phyloP scores from a whole-genome alignment of 2,888 invertebrate genomes.

The Chrysomela aeneicollis region DNA sequence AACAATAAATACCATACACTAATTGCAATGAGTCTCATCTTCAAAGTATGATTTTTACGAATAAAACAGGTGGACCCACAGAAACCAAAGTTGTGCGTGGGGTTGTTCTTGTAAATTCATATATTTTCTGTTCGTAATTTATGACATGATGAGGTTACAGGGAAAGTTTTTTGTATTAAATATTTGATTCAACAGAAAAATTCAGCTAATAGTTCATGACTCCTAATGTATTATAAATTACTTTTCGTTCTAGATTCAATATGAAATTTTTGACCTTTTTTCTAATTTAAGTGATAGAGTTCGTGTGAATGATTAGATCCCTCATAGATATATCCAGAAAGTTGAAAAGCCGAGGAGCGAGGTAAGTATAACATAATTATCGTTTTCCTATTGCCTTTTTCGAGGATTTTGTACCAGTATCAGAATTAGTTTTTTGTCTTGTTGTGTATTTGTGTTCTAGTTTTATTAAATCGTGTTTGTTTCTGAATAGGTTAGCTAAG shows the following conservation, averaged over 20 bases:
- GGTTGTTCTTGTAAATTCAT: too few species aligned
- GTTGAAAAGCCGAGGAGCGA: neutral
- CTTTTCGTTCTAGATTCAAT: neutral
- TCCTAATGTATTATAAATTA: neutral
- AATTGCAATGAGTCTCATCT: too few species aligned
- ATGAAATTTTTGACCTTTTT: neutral
- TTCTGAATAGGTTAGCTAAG: neutral
- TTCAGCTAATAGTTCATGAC: neutral
- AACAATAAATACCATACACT: too few species aligned
- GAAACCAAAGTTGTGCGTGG: too few species aligned
- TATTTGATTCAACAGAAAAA: conserved; percentile 42
- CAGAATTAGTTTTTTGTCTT: neutral
- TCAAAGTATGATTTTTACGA: too few species aligned
- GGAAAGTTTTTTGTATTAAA: too few species aligned
- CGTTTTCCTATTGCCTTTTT: neutral
- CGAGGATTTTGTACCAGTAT: neutral
- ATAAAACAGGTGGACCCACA: too few species aligned
- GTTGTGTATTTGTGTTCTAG: conserved; percentile 1
- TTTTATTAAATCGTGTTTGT: neutral
- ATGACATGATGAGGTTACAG: too few species aligned
- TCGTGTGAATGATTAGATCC: conserved; percentile 1
- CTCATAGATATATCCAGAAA: neutral
- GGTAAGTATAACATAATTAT: neutral
- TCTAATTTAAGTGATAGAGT: neutral
- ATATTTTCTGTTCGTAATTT: too few species aligned